Base-by-base conservation (phyloP, 2,888 invertebrate genomes). In the Atrina japonica region DNA sequence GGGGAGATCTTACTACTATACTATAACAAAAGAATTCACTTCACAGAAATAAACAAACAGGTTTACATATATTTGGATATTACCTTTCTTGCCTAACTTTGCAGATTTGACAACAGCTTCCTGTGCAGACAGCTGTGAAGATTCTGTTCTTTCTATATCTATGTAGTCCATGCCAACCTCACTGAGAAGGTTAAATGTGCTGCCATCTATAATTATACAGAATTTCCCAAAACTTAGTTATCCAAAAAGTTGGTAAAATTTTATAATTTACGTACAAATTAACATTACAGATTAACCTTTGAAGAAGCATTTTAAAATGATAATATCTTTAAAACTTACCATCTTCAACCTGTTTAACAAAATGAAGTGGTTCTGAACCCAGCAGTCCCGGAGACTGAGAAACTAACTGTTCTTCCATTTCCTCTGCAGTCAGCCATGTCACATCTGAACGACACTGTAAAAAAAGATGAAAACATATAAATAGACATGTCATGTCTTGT, bases 71-170 rank as follows among this genome's bases (percentile, higher is more conserved):
- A 40, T 40, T 7, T 6, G 21, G 53, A 5, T 43, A 71, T 56
- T 65, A 90, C 90, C 89, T 85, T 84, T 83, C 63, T 75, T 81
- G 18, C 83, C 86, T 41, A 91, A 81, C 73, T 88, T 89, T 11
- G 90, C 88, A 0, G 90, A 86, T 61, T 88, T 88, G 47, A 91
- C 69, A 1, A 90, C 80, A 18, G 85, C 83, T 66, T 89, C 87
- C 47, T 85, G 86, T 7, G 88, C 85, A 7, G 87, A 80, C 21
- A 78, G 74, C 60, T 86, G 84, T 29, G 85, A 81, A 3, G 80
- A 73, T 3, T 88, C 86, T 30, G 52, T 9, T 25, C 56, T 64
- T 1, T 77, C 77, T 52, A 75, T 73, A 55, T 85, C 84, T n/a
- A 83, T 75, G 63, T 83, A 83, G 14, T 86, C 86, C 6, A 80